Evolutionary conservation across 1,140 invertebrate species (phyloP).

Genomic region (Saccostrea cuccullata): DNA sequence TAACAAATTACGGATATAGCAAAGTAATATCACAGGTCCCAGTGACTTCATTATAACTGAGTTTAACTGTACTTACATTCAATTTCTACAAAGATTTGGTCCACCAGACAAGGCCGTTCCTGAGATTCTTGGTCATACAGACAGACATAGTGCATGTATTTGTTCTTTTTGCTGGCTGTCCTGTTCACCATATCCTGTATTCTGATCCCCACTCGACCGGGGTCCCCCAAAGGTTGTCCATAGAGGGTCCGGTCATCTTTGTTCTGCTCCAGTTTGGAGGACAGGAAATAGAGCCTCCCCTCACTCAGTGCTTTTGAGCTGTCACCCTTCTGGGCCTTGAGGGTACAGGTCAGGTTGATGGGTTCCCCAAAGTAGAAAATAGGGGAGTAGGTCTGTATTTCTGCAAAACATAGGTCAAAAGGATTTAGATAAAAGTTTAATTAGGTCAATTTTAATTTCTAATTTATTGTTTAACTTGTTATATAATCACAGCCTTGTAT

Average conservation of each 20-base stretch:
- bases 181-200: not conserved
- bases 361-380: slow-evolving; percentile 14
- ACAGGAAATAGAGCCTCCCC: not conserved
- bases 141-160: slow-evolving; percentile 8
- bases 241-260: not conserved
- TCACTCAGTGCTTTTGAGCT: not conserved
- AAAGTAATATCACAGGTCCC: no score
- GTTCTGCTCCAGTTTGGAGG: not conserved
- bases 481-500: no score
- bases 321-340: not conserved
- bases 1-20: no score
- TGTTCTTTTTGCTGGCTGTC: not conserved
- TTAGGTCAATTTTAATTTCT: no score
- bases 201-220: not conserved
- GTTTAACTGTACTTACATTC: not conserved
- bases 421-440: not conserved
- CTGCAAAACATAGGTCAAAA: not conserved
- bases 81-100: not conserved
- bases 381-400: not conserved
- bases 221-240: not conserved
- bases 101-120: not conserved
- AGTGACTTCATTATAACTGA: no score
- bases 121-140: not conserved
- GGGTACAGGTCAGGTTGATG: not conserved
- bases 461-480: no score